Base-by-base conservation (phyloP, 2,888 invertebrate genomes). In the Baccha elongata region DNA sequence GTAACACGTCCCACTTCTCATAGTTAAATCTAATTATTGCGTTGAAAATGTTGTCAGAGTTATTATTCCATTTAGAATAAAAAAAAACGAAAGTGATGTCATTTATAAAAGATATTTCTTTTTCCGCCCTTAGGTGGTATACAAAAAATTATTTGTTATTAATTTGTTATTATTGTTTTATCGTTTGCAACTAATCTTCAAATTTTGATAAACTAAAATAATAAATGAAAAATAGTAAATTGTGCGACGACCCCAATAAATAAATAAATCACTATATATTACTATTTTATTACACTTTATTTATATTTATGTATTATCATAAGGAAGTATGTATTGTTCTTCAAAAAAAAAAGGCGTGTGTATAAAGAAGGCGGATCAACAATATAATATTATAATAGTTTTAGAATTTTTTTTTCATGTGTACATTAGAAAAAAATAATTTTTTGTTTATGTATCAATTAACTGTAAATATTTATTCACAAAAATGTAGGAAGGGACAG, bases 91-190 rank as follows among this genome's bases (percentile, higher is more conserved):
- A 52, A 32, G n/a, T 11, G 6, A 53, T 19, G 10, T 35, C 21
- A 15, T 48, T 52, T 8, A 15, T 48, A 40, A 8, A 58, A 52
- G 50, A 44, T 52, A 52, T 32, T 44, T 21, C 17, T 52, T 40
- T 32, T 17, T 35, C 35, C 8, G n/a, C 7, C 44, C 67, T 21
- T 26, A 40, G 1, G 1, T 32, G 6, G 29, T 32, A 32, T 32
- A 32, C 8, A 8, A 7, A 32, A 40, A 52, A 52, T 35, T 48
- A 46, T 75, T 72, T 76, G 72, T 78, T 83, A 73, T 68, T n/a
- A n/a, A n/a, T n/a, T 72, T 65, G 72, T 83, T 78, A 83, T 78
- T 68, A 73, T 73, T 83, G 83, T 83, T 78, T 73, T 76, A 60
- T 60, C 62, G 62, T 75, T 42, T 64, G 29, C 52, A 60, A 58